phyloP scores from a whole-genome alignment of 2,888 invertebrate genomes.

The Calliopum simillimum region DNA sequence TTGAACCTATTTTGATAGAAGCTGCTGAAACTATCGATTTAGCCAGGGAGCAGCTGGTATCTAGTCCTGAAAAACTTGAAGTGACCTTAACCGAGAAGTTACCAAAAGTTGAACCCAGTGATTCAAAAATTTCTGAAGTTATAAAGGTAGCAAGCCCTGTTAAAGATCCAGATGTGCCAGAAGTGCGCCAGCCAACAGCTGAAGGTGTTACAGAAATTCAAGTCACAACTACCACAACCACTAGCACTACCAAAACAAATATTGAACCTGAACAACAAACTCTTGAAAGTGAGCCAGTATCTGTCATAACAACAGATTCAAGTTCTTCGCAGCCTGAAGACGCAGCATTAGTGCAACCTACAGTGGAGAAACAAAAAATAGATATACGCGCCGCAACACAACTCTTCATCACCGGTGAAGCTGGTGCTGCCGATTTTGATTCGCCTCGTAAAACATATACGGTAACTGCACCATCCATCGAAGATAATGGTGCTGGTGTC shows the following conservation, averaged over 20 bases:
- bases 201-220: no score
- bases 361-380: conserved; percentile 41
- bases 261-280: conserved; percentile 28
- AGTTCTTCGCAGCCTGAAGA: conserved; percentile 16
- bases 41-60: not conserved
- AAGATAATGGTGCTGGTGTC: conserved; percentile 59
- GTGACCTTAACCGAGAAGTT: not conserved
- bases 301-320: conserved; percentile 1
- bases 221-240: conserved; percentile 16
- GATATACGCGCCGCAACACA: conserved; percentile 60
- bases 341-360: conserved; percentile 16
- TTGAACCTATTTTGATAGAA: not conserved
- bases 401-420: conserved; percentile 63
- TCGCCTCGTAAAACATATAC: conserved; percentile 56
- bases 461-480: conserved; percentile 66
- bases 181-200: no score
- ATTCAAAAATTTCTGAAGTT: not conserved
- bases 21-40: not conserved
- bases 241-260: conserved; percentile 7
- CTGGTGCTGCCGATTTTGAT: conserved; percentile 46
- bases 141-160: not conserved
- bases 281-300: conserved; percentile 27
- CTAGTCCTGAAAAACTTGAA: not conserved
- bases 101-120: no score
- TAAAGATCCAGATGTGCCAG: conserved; percentile 22